phyloP scores from a whole-genome alignment of 2,797 vertebrate species.

The Pipistrellus kuhlii region DNA sequence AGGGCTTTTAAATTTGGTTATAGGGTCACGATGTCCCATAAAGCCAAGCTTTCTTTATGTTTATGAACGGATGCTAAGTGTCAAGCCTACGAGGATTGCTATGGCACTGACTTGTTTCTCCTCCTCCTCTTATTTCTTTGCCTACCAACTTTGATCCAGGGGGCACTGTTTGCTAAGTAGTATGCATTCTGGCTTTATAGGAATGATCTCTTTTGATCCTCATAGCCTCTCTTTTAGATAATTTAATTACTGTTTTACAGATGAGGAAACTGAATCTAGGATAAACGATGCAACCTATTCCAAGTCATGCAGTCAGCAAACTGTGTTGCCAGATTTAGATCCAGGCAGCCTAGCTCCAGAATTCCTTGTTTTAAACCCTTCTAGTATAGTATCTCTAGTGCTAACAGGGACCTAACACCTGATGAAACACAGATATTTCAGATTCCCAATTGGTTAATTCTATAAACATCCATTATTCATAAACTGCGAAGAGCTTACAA shows the following conservation, averaged over 20 bases:
- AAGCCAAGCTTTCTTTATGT: background rate
- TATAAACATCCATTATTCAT: background rate
- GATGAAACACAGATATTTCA: background rate
- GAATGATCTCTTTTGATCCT: background rate
- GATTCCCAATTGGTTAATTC: background rate
- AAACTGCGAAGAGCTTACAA: background rate
- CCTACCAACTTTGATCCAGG: background rate
- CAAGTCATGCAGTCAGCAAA: background rate
- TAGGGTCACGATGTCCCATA: background rate
- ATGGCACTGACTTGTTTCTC: accelerated
- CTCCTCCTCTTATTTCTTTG: accelerated
- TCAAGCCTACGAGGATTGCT: accelerated
- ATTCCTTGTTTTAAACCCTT: background rate
- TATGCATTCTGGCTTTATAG: background rate
- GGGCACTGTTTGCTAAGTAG: background rate
- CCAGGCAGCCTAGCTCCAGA: background rate
- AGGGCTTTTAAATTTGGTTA: background rate
- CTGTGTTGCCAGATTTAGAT: background rate
- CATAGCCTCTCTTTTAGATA: background rate
- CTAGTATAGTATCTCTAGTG: background rate
- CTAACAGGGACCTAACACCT: background rate
- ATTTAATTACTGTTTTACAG: background rate
- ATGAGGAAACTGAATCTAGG: background rate
- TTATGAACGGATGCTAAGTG: accelerated
- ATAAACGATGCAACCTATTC: background rate